A percentile compares a stretch with the other conserved stretches of the same genome.
These are phyloP conservation scores for Zygaena filipendulae DNA, from an alignment of 2,888 invertebrate genomes.

Conservation along the genomic window DNA sequence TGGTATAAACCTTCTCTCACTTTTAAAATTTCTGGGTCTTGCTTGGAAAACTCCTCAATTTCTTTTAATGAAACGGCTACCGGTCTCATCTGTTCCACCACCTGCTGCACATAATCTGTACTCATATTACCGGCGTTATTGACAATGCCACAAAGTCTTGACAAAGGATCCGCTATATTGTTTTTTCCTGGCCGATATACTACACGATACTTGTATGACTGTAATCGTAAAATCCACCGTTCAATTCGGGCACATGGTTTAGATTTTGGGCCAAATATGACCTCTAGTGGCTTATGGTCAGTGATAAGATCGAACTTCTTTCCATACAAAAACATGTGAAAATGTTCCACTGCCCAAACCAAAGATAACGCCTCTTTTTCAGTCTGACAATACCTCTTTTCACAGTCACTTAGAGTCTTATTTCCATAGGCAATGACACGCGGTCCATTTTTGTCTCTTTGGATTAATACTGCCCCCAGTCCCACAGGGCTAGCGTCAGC, in stretches of 20 bases:
- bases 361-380: conserved; percentile 22
- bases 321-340: conserved; percentile 16
- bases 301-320: conserved; percentile 22
- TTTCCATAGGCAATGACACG: conserved; percentile 22
- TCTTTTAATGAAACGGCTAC: conserved; percentile 10
- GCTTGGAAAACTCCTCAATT: conserved; percentile 4
- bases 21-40: conserved; percentile 8
- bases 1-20: conserved; percentile 12
- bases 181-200: conserved; percentile 20
- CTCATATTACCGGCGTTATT: no score
- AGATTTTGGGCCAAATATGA: conserved; percentile 21
- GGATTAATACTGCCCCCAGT: conserved; percentile 16
- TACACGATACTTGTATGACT: conserved; percentile 21
- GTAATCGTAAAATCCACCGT: conserved; percentile 25
- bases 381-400: conserved; percentile 21
- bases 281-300: conserved; percentile 28
- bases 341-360: conserved; percentile 21
- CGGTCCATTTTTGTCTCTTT: conserved; percentile 12
- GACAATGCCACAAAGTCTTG: conserved; percentile 11
- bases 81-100: conserved; percentile 13
- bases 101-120: conserved; percentile 8
- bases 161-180: conserved; percentile 23
- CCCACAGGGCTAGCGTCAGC: conserved; percentile 19
- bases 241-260: conserved; percentile 27
- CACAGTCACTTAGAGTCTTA: conserved; percentile 17